These are phyloP conservation scores for Eupithecia inturbata DNA, from an alignment of 2,888 invertebrate genomes.

Conservation along the genomic window DNA sequence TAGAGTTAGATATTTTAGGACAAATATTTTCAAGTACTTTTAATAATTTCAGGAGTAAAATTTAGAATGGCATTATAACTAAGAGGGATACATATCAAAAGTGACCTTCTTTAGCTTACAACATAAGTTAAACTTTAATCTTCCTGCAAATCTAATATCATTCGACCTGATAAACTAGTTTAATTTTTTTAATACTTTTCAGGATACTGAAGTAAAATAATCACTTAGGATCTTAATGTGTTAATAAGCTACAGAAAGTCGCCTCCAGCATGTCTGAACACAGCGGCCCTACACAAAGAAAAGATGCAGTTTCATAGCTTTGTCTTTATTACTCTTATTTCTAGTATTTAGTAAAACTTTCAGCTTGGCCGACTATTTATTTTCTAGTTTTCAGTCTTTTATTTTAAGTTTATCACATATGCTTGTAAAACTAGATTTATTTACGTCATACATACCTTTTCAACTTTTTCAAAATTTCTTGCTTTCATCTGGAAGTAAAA, in stretches of 20 bases:
- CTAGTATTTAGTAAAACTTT: slow-evolving; percentile 11
- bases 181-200: too few relatives aligned
- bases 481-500: slow-evolving; percentile 94
- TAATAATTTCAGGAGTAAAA: neutral
- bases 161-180: too few relatives aligned
- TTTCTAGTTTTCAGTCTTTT: slow-evolving; percentile 32
- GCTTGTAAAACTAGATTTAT: slow-evolving; percentile 42
- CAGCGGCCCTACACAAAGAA: slow-evolving; percentile 80
- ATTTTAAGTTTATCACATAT: slow-evolving; percentile 50
- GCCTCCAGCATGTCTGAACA: slow-evolving; percentile 81
- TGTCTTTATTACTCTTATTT: slow-evolving; percentile 67
- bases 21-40: neutral
- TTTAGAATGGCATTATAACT: slow-evolving; percentile 34
- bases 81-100: slow-evolving; percentile 77
- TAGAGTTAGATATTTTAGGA: neutral
- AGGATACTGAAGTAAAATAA: too few relatives aligned
- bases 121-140: neutral
- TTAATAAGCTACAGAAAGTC: slow-evolving; percentile 64
- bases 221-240: too few relatives aligned
- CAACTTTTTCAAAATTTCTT: slow-evolving; percentile 98
- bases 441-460: slow-evolving; percentile 91
- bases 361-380: neutral
- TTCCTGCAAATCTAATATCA: too few relatives aligned
- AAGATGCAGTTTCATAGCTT: slow-evolving; percentile 59
- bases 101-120: slow-evolving; percentile 64